Conservation (phyloP, 2,888 invertebrate species). For the Altica lythri region DNA sequence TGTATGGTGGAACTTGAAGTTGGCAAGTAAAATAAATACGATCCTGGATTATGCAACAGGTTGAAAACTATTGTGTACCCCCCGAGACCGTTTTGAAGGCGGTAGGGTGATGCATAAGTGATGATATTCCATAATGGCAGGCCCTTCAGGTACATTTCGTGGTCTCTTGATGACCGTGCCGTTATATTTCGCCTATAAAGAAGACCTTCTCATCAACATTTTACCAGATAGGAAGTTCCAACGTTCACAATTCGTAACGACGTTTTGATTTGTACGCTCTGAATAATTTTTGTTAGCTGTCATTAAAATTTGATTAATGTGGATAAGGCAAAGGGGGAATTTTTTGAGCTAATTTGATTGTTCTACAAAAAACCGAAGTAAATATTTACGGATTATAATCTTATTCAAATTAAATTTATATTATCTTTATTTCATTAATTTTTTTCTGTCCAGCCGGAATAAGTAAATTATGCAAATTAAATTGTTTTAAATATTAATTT, state of each 20-base stretch:
- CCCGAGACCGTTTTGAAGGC: conserved; percentile 62
- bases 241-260: conserved; percentile 20
- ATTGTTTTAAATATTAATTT: too few species aligned
- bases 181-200: conserved; percentile 28
- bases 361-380: too few species aligned
- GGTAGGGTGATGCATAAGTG: conserved; percentile 63
- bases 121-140: conserved; percentile 59
- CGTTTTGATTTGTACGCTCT: conserved; percentile 28
- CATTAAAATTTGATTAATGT: conserved; percentile 10
- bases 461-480: too few species aligned
- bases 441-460: too few species aligned
- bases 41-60: conserved; percentile 49
- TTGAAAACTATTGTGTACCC: conserved; percentile 53
- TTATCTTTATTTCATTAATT: too few species aligned
- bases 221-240: conserved; percentile 21
- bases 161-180: conserved; percentile 37
- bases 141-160: conserved; percentile 40
- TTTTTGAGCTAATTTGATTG: background rate
- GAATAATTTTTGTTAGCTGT: conserved; percentile 4
- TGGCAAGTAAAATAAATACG: background rate
- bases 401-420: too few species aligned
- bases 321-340: background rate
- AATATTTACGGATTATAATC: too few species aligned
- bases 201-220: conserved; percentile 33
- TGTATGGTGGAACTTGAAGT: too few species aligned